Conservation (phyloP, 2,888 invertebrate genomes). For the Melanchra persicariae region DNA sequence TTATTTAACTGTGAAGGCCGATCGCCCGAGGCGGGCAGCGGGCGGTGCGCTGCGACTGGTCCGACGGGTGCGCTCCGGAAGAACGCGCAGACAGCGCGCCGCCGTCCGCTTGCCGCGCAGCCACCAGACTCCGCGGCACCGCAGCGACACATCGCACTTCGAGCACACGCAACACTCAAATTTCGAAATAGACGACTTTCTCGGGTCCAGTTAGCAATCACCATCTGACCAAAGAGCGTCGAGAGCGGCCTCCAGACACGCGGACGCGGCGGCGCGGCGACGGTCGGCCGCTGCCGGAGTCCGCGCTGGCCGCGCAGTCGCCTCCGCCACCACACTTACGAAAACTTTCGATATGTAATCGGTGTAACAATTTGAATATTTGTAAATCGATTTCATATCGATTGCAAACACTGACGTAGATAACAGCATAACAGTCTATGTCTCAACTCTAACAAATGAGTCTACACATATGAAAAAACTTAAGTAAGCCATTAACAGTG, state of each 20-base stretch:
- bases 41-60: constrained; percentile 89
- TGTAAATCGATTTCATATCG: constrained; percentile 58
- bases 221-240: constrained; percentile 80
- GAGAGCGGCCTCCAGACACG: constrained; percentile 73
- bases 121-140: constrained; percentile 89
- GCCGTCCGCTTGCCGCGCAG: constrained; percentile 83
- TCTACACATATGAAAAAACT: constrained; percentile 55
- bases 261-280: constrained; percentile 63
- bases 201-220: constrained; percentile 84
- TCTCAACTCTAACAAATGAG: constrained; percentile 29
- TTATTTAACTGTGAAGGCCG: constrained; percentile 90
- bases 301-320: constrained; percentile 52
- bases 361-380: constrained; percentile 59
- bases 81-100: constrained; percentile 90
- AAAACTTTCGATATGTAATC: constrained; percentile 62
- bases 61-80: constrained; percentile 89
- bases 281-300: constrained; percentile 47
- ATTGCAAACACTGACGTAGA: constrained; percentile 49
- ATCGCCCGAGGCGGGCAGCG: constrained; percentile 89
- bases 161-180: constrained; percentile 86
- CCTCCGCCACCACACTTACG: constrained; percentile 56
- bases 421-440: constrained; percentile 42
- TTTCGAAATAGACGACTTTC: constrained; percentile 89
- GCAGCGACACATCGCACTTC: constrained; percentile 86
- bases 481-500: constrained; percentile 65